Conservation (phyloP, 2,888 invertebrate species). For the Patella pellucida region DNA sequence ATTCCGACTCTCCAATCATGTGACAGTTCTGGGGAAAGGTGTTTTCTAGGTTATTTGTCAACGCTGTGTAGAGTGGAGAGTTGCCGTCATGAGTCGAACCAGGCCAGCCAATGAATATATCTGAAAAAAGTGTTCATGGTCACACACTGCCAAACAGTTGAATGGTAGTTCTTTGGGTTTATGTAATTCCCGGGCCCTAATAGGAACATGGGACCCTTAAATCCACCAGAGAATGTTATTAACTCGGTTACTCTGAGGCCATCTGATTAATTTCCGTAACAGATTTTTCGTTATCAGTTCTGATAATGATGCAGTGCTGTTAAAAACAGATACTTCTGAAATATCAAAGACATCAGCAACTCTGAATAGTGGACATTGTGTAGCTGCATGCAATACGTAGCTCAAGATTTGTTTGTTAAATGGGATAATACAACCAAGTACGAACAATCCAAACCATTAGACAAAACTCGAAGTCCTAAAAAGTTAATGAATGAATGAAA, state of each 20-base stretch:
- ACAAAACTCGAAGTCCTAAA: no score
- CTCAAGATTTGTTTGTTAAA: not conserved
- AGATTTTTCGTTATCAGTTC: not conserved
- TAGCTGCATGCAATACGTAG: not conserved
- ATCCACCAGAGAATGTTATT: no score
- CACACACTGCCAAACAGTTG: not conserved
- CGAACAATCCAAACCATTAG: no score
- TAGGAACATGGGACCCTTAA: no score
- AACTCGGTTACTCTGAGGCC: not conserved
- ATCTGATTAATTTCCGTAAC: not conserved
- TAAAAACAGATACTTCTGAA: not conserved
- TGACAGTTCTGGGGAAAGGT: not conserved
- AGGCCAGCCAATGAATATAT: not conserved
- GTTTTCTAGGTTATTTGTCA: not conserved
- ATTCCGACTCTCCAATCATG: not conserved
- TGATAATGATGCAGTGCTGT: not conserved
- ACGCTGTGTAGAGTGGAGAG: not conserved
- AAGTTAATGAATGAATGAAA: no score
- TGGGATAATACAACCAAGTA: no score
- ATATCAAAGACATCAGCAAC: conserved; percentile 4
- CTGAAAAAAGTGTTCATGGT: not conserved
- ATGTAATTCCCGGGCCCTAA: not conserved
- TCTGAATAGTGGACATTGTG: not conserved
- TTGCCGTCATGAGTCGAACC: not conserved
- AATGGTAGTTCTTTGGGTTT: not conserved